Evolutionary conservation across 2,797 vertebrate genomes (phyloP).

Genomic region (Sebastes cheni): DNA sequence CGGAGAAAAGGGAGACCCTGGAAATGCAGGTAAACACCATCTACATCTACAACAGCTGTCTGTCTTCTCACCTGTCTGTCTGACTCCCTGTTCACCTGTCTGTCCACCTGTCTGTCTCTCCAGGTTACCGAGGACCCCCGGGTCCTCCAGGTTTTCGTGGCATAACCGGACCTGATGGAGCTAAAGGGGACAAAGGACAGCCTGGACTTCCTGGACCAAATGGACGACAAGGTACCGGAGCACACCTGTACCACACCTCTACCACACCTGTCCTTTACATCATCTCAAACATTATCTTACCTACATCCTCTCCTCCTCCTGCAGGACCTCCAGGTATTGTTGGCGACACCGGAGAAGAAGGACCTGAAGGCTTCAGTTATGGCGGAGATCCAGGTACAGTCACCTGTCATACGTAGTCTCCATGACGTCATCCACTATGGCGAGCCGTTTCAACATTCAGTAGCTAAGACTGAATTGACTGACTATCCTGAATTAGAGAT

Average conservation of each 20-base stretch:
- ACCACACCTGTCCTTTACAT: neutral
- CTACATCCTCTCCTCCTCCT: neutral
- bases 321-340: slow-evolving; percentile 63
- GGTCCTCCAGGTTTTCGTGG: slow-evolving; percentile 70
- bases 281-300: neutral
- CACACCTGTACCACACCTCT: neutral
- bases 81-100: neutral
- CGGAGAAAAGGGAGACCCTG: slow-evolving; percentile 73
- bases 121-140: slow-evolving; percentile 57
- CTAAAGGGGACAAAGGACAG: slow-evolving; percentile 71
- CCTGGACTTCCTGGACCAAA: slow-evolving; percentile 46
- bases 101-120: neutral
- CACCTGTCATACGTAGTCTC: neutral
- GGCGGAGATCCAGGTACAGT: slow-evolving; percentile 62
- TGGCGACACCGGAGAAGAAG: slow-evolving; percentile 75
- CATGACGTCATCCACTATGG: no score
- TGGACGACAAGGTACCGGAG: slow-evolving; percentile 67
- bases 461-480: no score
- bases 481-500: no score
- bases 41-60: neutral
- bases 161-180: slow-evolving; percentile 62
- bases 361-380: slow-evolving; percentile 68
- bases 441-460: no score
- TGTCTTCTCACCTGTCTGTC: neutral
- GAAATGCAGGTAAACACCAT: slow-evolving; percentile 64